phyloP scores from a whole-genome alignment of 2,797 vertebrate species.

The Champsocephalus esox region DNA sequence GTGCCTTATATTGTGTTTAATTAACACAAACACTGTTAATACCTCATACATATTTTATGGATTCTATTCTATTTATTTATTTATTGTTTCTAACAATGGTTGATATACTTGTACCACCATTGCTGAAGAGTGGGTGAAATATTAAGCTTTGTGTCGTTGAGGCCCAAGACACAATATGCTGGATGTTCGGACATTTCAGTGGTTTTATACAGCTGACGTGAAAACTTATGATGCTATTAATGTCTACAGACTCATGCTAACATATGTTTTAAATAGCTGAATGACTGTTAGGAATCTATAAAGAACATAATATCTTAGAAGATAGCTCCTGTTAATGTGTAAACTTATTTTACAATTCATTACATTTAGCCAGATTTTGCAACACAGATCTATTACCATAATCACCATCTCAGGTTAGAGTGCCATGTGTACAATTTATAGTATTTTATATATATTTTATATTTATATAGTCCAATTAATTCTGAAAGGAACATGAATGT shows the following conservation, averaged over 20 bases:
- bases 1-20: background rate
- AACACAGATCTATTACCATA: background rate
- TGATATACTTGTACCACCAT: background rate
- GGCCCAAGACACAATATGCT: background rate
- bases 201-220: background rate
- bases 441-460: too few relatives aligned
- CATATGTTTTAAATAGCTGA: background rate
- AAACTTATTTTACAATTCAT: background rate
- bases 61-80: background rate
- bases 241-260: background rate
- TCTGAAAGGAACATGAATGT: background rate
- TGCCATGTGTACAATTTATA: background rate
- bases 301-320: background rate
- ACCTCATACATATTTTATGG: conserved; percentile 3
- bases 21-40: conserved; percentile 13
- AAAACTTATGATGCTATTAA: background rate
- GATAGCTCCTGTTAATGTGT: background rate
- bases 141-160: background rate
- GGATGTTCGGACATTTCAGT: background rate
- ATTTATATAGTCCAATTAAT: background rate
- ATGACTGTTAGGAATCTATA: background rate
- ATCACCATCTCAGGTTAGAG: background rate
- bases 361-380: background rate
- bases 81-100: background rate
- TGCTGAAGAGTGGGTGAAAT: too few relatives aligned